phyloP scores from a whole-genome alignment of 2,888 invertebrate species.

The Mimas tiliae region DNA sequence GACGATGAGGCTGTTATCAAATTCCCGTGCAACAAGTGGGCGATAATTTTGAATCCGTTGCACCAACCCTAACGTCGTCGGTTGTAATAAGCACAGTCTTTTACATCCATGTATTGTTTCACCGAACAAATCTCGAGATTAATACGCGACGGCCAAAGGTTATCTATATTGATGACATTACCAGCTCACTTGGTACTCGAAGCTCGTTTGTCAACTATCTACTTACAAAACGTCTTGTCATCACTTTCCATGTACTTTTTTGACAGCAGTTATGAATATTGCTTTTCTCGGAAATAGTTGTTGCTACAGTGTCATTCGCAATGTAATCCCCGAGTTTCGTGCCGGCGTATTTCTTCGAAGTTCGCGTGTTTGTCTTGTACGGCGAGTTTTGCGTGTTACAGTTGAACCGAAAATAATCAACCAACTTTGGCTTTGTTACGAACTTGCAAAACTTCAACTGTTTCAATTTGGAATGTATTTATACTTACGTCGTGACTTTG shows the following conservation, averaged over 20 bases:
- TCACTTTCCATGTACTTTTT: slow-evolving; percentile 40
- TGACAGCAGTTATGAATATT: slow-evolving; percentile 50
- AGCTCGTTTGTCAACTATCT: slow-evolving; percentile 44
- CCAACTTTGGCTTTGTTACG: slow-evolving; percentile 61
- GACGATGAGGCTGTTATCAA: slow-evolving; percentile 79
- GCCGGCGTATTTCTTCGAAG: slow-evolving; percentile 71
- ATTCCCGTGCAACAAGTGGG: slow-evolving; percentile 82
- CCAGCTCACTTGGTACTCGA: slow-evolving; percentile 35
- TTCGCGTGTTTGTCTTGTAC: slow-evolving; percentile 74
- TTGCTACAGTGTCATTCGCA: slow-evolving; percentile 56
- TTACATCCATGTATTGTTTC: slow-evolving; percentile 49
- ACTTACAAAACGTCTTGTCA: slow-evolving; percentile 15
- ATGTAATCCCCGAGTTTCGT: slow-evolving; percentile 68
- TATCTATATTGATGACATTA: slow-evolving; percentile 48
- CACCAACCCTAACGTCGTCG: slow-evolving; percentile 56
- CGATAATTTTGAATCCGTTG: slow-evolving; percentile 80
- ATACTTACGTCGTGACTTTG: slow-evolving; percentile 37
- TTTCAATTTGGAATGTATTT: slow-evolving; percentile 51
- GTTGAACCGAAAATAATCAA: slow-evolving; percentile 72
- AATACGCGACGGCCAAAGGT: slow-evolving; percentile 47
- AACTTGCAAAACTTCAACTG: slow-evolving; percentile 53
- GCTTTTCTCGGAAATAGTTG: slow-evolving; percentile 58
- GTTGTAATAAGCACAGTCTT: slow-evolving; percentile 53
- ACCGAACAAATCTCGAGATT: slow-evolving; percentile 48
- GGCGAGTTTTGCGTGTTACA: slow-evolving; percentile 70